Conservation (phyloP, 2,888 invertebrate species). For the Dioctria linearis region DNA sequence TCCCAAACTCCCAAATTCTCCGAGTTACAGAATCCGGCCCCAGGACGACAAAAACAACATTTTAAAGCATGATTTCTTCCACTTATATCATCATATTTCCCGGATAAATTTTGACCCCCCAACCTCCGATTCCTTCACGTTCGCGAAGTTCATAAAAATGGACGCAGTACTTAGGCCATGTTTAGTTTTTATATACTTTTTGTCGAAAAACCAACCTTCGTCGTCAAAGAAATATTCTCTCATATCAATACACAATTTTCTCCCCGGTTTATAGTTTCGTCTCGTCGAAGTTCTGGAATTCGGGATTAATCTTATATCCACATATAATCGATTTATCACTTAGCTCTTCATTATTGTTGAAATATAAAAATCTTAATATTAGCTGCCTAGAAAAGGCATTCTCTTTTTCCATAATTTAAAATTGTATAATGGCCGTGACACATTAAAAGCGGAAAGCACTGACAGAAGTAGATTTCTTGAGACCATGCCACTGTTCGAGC, state of each 20-base stretch:
- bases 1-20: no score
- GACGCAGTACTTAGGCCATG: background rate
- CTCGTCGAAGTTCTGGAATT: no score
- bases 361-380: conserved; percentile 31
- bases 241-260: conserved; percentile 7
- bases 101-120: no score
- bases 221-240: background rate
- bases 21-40: no score
- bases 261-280: background rate
- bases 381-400: background rate
- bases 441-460: no score
- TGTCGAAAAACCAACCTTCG: no score
- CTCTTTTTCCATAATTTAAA: no score
- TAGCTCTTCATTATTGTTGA: conserved; percentile 30
- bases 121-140: background rate
- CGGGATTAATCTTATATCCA: background rate
- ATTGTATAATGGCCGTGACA: no score
- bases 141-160: background rate
- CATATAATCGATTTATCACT: conserved; percentile 13
- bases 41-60: background rate
- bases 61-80: conserved; percentile 14
- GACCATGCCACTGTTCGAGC: no score
- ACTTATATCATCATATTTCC: no score
- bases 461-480: no score
- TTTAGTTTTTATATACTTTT: background rate